Evolutionary conservation across 2,113 vertebrate genomes (phyloP), one percentile per base, ranked within the genome.

Genomic region (Silurus asotus): DNA sequence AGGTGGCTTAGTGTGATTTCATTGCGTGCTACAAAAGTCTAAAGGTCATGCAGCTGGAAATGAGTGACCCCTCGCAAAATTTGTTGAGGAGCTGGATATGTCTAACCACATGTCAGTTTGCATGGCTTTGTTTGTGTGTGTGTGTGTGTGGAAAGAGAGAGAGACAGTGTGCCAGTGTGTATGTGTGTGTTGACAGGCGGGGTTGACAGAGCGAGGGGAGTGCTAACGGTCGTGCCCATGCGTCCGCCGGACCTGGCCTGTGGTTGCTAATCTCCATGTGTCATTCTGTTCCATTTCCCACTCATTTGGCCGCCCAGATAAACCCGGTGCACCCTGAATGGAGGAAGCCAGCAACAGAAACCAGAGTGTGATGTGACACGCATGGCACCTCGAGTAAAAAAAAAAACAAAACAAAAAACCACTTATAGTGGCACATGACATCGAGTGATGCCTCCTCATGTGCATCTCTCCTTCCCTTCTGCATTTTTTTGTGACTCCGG

Each of bases 391-490:
- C 90, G 55, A 89, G 84, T 88, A 90, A 86, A 87, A 79, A 86
- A 87, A 79, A 48, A 67, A 84, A 49, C 65, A 70, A 87, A 89
- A 86, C 86, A 78, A n/a, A 74, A 84, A 75, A 87, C 59, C 58
- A 82, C 81, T 70, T 86, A 83, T 79, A 72, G 78, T 69, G 82
- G 37, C 86, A 88, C 69, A 87, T 88, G 78, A 86, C 89, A 81
- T 87, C 84, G 92, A 89, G 89, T 93, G 92, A 84, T 93, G 92
- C 84, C 87, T 90, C 84, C 83, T 77, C 88, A 88, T 90, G 86
- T 89, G 48, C 91, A 91, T 90, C 92, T 92, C 88, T 87, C 88
- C 91, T 93, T 93, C 93, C 91, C 93, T 93, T 91, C 92, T 90
- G 88, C 88, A 76, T 88, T 87, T 92, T 91, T 91, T 90, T 86